Evolutionary conservation across 2,797 vertebrate species (phyloP), one percentile per base, ranked within the genome.

Genomic region (Cossypha polioptera): DNA sequence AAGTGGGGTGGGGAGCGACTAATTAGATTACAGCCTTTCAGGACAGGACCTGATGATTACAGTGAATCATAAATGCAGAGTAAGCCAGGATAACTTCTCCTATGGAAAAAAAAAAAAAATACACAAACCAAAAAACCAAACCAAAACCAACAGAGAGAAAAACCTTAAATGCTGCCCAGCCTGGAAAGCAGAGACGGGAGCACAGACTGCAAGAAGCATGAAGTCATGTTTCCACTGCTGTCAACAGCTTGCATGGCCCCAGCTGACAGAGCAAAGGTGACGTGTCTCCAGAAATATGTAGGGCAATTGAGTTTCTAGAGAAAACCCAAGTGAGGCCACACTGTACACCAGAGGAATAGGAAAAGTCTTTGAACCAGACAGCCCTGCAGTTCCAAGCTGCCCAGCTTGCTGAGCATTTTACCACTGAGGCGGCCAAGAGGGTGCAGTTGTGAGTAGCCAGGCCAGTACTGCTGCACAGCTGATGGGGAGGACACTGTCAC

Each of bases 151-250:
- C 15, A 47, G 55, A 31, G 77, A 58, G 33, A 69, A 92, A 92
- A 91, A 16, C 14, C 11, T 33, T n/a, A 54, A 90, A 72, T 3
- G 4, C 55, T 4, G 19, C 69, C 87, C 79, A 88, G 79, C 54
- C 87, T 91, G 85, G 90, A 94, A 96, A 91, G 87, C 87, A 88
- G 72, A 94, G 78, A 65, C 5, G n/a, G n/a, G 42, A 94, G 85
- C 61, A 65, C 25, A 66, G 82, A 65, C 90, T 83, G 76, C 72
- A 92, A 92, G 75, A 90, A 0, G 5, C 68, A 81, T 91, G 73
- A 96, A 96, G 84, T 95, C 87, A 94, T 92, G 91, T 91, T 92
- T 94, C 75, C 87, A 88, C 61, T 88, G 82, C 76, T 95, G 85
- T 94, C 91, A 96, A 96, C 90, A 88, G 82, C 65, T 54, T 16